Conservation (phyloP, 2,797 vertebrate genomes). For the Antrozous pallidus region DNA sequence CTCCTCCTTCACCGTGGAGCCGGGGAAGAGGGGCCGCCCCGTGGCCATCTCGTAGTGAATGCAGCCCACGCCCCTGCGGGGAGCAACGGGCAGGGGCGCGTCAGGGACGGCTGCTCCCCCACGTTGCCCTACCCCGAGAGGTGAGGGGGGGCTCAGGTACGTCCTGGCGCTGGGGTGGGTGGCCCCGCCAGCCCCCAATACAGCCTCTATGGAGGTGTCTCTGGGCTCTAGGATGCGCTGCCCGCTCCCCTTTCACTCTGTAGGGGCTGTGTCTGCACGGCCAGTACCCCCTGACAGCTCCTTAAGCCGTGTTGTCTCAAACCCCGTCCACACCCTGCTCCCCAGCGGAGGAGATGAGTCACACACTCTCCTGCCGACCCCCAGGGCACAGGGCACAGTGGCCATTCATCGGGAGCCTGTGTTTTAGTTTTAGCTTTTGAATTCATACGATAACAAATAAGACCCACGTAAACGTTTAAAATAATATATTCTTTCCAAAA, state of each 20-base stretch:
- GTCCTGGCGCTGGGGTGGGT: background rate
- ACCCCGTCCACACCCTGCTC: background rate
- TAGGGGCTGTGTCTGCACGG: background rate
- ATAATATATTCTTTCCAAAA: background rate
- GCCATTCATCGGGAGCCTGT: background rate
- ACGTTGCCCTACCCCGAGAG: fast-evolving
- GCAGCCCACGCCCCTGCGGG: constrained; percentile 93
- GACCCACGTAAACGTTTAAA: background rate
- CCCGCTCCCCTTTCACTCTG: background rate
- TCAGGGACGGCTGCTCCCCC: constrained; percentile 20
- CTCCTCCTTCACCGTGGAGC: constrained; percentile 96
- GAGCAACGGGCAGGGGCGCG: background rate
- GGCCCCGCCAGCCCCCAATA: background rate
- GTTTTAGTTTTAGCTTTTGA: background rate
- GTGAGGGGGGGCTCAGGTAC: background rate
- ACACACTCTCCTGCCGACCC: background rate
- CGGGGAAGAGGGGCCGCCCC: constrained; percentile 95
- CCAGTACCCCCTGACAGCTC: background rate
- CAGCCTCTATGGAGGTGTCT: background rate
- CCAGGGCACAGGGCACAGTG: background rate
- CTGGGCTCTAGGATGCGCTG: background rate
- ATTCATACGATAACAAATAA: background rate
- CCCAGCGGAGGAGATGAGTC: background rate
- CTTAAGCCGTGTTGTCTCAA: background rate
- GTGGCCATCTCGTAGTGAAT: constrained; percentile 97